Percentiles rank a stretch among this genome's conserved stretches.
Conservation (phyloP, 2,797 vertebrate genomes). For the Simalia tracyae region DNA sequence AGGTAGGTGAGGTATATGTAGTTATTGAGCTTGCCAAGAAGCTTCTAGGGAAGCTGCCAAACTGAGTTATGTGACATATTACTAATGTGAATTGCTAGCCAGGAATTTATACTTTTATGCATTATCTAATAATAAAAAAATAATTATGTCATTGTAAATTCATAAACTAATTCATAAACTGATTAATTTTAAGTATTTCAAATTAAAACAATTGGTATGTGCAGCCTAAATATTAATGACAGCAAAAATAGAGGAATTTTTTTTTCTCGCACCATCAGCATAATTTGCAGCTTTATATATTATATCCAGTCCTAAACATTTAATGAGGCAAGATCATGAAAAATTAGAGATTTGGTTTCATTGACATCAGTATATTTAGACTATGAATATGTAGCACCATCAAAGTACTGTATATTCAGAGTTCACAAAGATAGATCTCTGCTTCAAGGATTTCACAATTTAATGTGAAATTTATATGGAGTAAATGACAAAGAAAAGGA, state of each 20-base stretch:
- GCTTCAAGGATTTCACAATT: not conserved
- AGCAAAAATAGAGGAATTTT: not conserved
- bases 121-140: not conserved
- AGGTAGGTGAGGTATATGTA: not conserved
- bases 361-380: not conserved
- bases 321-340: not conserved
- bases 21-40: not conserved
- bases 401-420: not conserved
- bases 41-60: not conserved
- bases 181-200: not conserved
- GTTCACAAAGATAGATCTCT: not conserved
- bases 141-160: not conserved
- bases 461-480: not conserved
- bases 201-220: not conserved
- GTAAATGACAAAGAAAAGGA: not conserved
- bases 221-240: not conserved
- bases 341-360: not conserved
- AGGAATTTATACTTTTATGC: not conserved
- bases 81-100: not conserved
- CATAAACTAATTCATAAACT: not conserved
- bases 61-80: not conserved
- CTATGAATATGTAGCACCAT: not conserved
- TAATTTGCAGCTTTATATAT: not conserved
- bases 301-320: not conserved
- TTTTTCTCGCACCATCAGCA: not conserved